Conservation (phyloP, 1,140 invertebrate species). For the Solenopsis invicta region DNA sequence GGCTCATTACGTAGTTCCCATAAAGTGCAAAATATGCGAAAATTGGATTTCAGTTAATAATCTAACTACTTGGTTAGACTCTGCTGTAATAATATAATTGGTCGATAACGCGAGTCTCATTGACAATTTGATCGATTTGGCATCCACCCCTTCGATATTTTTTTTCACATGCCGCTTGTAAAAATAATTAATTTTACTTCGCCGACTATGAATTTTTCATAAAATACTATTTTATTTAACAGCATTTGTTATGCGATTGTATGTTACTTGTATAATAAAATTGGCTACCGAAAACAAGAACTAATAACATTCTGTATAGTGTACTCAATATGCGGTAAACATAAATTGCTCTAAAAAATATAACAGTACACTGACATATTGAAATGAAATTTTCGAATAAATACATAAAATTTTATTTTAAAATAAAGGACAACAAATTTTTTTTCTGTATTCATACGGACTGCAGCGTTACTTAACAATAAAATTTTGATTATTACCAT, state of each 20-base stretch:
- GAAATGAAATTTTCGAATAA: slow-evolving; percentile 19
- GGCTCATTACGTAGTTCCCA: neutral
- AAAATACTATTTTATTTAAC: slow-evolving; percentile 26
- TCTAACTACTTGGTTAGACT: neutral
- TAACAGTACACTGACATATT: neutral
- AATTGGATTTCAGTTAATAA: slow-evolving; percentile 17
- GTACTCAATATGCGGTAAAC: neutral
- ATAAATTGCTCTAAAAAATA: slow-evolving; percentile 30
- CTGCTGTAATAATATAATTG: slow-evolving; percentile 4
- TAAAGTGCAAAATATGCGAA: slow-evolving; percentile 42
- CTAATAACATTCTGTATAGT: slow-evolving; percentile 14
- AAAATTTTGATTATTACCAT: no score
- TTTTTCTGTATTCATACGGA: neutral
- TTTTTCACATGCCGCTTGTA: neutral
- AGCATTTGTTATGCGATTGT: slow-evolving; percentile 19
- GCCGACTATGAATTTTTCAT: neutral
- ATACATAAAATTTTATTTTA: neutral
- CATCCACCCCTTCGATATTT: neutral
- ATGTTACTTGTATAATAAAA: slow-evolving; percentile 40
- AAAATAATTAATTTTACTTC: slow-evolving; percentile 23
- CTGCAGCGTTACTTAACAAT: neutral
- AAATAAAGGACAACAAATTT: slow-evolving; percentile 4
- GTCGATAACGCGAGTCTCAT: neutral
- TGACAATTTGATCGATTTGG: neutral
- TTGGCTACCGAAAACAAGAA: slow-evolving; percentile 41